A percentile compares a stretch with the other conserved stretches of the same genome.
phyloP scores from a whole-genome alignment of 2,888 invertebrate species.

The Aproaerema taeniolella region DNA sequence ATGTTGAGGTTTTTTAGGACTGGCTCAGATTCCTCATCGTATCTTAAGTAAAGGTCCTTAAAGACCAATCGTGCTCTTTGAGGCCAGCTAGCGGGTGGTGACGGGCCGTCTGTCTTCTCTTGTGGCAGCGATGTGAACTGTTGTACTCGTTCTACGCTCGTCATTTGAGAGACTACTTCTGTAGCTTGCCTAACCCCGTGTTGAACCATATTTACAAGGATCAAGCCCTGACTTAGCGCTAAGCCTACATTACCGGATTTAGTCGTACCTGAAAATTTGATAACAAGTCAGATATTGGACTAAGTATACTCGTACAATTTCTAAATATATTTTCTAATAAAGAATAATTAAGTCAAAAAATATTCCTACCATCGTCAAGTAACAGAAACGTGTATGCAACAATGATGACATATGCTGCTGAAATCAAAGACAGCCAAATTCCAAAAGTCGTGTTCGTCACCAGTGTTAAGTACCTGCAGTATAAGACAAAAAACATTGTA shows the following conservation, averaged over 20 bases:
- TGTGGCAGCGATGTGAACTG: slow-evolving; percentile 86
- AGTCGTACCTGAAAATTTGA: slow-evolving; percentile 65
- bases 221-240: slow-evolving; percentile 83
- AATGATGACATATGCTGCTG: slow-evolving; percentile 78
- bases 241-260: slow-evolving; percentile 83
- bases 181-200: slow-evolving; percentile 88
- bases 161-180: slow-evolving; percentile 87
- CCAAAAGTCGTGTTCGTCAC: slow-evolving; percentile 80
- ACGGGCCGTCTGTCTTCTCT: slow-evolving; percentile 81
- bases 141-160: slow-evolving; percentile 87
- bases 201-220: slow-evolving; percentile 88
- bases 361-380: slow-evolving; percentile 77
- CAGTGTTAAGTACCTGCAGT: slow-evolving; percentile 75
- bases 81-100: slow-evolving; percentile 80
- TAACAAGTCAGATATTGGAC: too few relatives aligned
- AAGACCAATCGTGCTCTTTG: slow-evolving; percentile 77
- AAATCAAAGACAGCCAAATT: slow-evolving; percentile 80
- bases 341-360: too few relatives aligned
- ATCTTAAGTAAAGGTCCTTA: slow-evolving; percentile 79
- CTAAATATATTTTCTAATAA: too few relatives aligned
- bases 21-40: slow-evolving; percentile 78
- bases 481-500: slow-evolving; percentile 9
- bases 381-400: slow-evolving; percentile 81
- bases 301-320: too few relatives aligned
- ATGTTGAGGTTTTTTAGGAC: slow-evolving; percentile 83